Evolutionary conservation across 1,140 invertebrate species (phyloP), one percentile per base, ranked within the genome.

Genomic region (Vanessa atalanta): DNA sequence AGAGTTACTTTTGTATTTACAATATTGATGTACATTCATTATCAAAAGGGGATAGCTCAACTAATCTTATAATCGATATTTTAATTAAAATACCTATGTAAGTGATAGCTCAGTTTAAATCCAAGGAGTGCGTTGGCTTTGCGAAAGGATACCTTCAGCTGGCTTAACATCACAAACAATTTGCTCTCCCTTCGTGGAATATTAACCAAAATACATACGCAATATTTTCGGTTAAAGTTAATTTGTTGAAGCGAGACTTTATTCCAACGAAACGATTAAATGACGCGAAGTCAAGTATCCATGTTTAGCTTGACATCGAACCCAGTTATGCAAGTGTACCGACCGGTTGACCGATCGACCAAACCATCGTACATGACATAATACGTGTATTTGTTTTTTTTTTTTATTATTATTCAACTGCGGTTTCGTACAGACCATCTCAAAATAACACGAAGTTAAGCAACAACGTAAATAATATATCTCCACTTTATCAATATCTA

Each of bases 291-390:
- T 61, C 57, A 61, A 61, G 57, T 60, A 23, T 9, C 57, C 57
- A 37, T 61, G 57, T 61, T 31, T 61, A 61, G 57, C 53, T 20
- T 12, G 57, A 37, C 14, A 37, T 61, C 57, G 26, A 61, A 61
- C 57, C 31, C 57, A 15, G 57, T 61, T 61, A 61, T 61, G 57
- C 53, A 57, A 57, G 53, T 37, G 31, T 61, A 61, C 31, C 57
- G 26, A 61, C 57, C 57, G 57, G 57, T 61, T 61, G 31, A 61
- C 57, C 12, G 57, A 37, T 15, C 23, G 16, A 57, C 55, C 20
- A 26, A 23, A 57, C 55, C 55, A 57, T 16, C 7, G 50, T 55
- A 57, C 55, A 57, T 57, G 55, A 57, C 55, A 57, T 57, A 55
- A 55, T 51, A 51, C 48, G 11, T 55, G 16, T 57, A 16, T n/a